Conservation (phyloP, 2,888 invertebrate species). For the Drosophila mulleri region DNA sequence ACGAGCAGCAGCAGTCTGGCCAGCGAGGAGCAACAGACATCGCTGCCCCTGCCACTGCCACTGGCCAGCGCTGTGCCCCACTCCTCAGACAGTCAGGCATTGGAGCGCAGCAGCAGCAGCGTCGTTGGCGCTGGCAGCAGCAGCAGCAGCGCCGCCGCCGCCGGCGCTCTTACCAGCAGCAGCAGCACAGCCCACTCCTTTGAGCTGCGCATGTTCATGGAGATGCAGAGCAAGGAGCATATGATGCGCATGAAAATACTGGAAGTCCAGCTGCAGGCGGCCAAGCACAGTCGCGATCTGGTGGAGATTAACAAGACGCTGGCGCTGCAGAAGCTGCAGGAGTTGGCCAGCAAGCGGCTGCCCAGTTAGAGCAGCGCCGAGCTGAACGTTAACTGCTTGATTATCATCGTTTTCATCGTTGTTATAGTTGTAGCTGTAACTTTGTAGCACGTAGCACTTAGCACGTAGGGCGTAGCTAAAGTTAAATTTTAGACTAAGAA, state of each 20-base stretch:
- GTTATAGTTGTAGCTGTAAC: slow-evolving; percentile 68
- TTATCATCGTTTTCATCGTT: slow-evolving; percentile 60
- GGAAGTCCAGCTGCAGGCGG: slow-evolving; percentile 85
- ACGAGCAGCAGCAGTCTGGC: slow-evolving; percentile 70
- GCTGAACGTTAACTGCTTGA: slow-evolving; percentile 24
- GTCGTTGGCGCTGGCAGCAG: slow-evolving; percentile 12
- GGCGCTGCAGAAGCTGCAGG: slow-evolving; percentile 87
- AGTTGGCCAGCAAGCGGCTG: slow-evolving; percentile 83
- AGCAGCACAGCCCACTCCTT: slow-evolving; percentile 53
- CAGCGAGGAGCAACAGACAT: slow-evolving; percentile 60
- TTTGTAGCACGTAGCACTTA: slow-evolving; percentile 53
- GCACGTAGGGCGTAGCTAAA: slow-evolving; percentile 61
- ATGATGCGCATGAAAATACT: slow-evolving; percentile 85
- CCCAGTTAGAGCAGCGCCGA: slow-evolving; percentile 70
- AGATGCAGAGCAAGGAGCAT: slow-evolving; percentile 85
- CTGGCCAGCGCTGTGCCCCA: slow-evolving; percentile 27
- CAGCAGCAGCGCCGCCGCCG: slow-evolving; percentile 23
- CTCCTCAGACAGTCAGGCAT: slow-evolving; percentile 56
- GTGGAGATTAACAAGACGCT: slow-evolving; percentile 88
- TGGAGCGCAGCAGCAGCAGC: slow-evolving; percentile 55
- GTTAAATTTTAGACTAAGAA: slow-evolving; percentile 52
- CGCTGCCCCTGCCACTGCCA: slow-evolving; percentile 32
- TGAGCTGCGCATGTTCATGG: slow-evolving; percentile 83
- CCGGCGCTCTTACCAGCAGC: slow-evolving; percentile 1
- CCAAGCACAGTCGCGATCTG: slow-evolving; percentile 86